A percentile compares a stretch with the other conserved stretches of the same genome.
These are phyloP conservation scores for Laupala kohalensis DNA, from an alignment of 1,140 invertebrate species.

Conservation along the genomic window DNA sequence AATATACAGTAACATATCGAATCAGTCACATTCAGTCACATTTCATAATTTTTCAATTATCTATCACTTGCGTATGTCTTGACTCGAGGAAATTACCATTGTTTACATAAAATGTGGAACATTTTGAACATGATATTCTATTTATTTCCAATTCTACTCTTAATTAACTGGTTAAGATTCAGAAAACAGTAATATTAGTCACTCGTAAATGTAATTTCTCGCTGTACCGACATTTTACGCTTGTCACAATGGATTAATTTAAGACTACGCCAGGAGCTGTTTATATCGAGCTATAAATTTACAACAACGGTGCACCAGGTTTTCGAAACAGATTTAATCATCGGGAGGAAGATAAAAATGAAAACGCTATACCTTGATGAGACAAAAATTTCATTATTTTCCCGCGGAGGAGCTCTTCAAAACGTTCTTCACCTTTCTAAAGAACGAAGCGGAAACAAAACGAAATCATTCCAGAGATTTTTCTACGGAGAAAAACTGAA, in stretches of 20 bases:
- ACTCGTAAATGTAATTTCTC: neutral
- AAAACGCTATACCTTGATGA: neutral
- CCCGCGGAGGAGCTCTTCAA: neutral
- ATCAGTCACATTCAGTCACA: no score
- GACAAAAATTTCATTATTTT: neutral
- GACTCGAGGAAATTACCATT: no score
- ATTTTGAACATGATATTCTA: no score
- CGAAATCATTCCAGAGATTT: neutral
- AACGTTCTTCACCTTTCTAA: neutral
- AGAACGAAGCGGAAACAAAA: neutral
- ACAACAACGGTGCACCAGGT: neutral
- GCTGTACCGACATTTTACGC: neutral
- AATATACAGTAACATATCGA: no score
- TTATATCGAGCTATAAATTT: neutral
- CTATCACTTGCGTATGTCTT: no score
- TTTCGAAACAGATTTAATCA: neutral
- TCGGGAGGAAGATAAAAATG: neutral
- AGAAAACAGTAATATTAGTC: neutral
- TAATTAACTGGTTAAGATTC: neutral
- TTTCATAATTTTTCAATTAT: no score
- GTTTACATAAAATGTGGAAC: no score
- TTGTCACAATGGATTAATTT: neutral
- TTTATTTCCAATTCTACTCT: no score
- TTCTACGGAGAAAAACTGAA: neutral
- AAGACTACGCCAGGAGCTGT: neutral